phyloP scores from a whole-genome alignment of 1,140 invertebrate genomes.

The Nixonia krombeini region DNA sequence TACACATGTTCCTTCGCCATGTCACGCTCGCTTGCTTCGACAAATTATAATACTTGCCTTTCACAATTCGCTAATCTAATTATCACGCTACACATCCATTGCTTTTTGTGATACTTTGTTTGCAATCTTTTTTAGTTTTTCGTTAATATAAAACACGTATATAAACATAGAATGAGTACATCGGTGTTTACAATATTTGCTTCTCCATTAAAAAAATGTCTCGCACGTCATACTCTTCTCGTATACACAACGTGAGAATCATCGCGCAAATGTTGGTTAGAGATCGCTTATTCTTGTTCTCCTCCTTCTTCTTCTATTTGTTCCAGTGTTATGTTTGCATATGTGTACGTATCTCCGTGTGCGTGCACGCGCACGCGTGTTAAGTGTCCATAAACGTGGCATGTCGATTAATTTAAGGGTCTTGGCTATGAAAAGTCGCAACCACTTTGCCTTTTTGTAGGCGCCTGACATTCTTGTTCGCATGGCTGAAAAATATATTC shows the following conservation, averaged over 20 bases:
- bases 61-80: slow-evolving; percentile 47
- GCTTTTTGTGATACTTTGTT: slow-evolving; percentile 54
- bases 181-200: slow-evolving; percentile 68
- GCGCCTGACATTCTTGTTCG: too few relatives aligned
- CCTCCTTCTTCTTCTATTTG: too few relatives aligned
- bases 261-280: too few relatives aligned
- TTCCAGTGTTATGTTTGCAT: neutral
- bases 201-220: slow-evolving; percentile 56
- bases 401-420: slow-evolving; percentile 43
- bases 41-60: slow-evolving; percentile 42
- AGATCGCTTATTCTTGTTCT: too few relatives aligned
- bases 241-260: slow-evolving; percentile 26
- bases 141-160: slow-evolving; percentile 72
- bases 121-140: slow-evolving; percentile 53
- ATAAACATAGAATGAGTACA: slow-evolving; percentile 72
- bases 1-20: slow-evolving; percentile 23
- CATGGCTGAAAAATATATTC: too few relatives aligned
- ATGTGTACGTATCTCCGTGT: slow-evolving; percentile 12
- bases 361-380: too few relatives aligned
- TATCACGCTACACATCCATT: slow-evolving; percentile 59
- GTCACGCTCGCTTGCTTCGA: too few relatives aligned
- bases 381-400: too few relatives aligned
- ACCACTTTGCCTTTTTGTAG: slow-evolving; percentile 1
- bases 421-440: slow-evolving; percentile 39
- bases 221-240: slow-evolving; percentile 41